Conservation (phyloP, 2,113 vertebrate species). For the Capra hircus region DNA sequence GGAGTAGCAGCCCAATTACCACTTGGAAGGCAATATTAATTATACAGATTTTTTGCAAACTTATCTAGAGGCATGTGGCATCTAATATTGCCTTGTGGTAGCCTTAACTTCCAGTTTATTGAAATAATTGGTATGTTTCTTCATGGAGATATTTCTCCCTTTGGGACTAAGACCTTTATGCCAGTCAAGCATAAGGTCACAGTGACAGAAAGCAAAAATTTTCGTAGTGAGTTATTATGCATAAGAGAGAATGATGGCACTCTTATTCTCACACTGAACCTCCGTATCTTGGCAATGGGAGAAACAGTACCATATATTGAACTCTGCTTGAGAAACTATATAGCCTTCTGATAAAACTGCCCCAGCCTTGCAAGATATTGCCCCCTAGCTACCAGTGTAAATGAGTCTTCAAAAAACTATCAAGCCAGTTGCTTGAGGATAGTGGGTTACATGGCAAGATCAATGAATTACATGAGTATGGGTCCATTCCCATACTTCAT, state of each 20-base stretch:
- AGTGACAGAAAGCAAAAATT: not conserved
- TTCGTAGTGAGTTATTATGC: not conserved
- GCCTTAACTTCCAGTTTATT: not conserved
- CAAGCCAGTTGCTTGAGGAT: not conserved
- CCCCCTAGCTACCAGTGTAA: not conserved
- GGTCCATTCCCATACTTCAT: not conserved
- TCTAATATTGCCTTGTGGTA: not conserved
- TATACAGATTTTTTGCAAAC: not conserved
- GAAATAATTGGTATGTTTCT: not conserved
- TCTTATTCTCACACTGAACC: not conserved
- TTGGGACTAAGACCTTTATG: not conserved
- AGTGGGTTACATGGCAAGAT: not conserved
- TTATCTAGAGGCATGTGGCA: not conserved
- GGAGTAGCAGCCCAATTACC: not conserved
- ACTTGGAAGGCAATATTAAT: not conserved
- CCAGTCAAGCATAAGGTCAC: not conserved
- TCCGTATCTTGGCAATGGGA: not conserved
- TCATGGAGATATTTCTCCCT: not conserved
- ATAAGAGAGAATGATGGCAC: not conserved
- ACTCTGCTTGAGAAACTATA: not conserved
- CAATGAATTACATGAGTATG: not conserved
- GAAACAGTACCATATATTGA: not conserved
- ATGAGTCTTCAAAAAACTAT: not conserved
- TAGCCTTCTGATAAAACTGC: not conserved
- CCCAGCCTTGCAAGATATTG: not conserved